phyloP scores from a whole-genome alignment of 1,140 invertebrate genomes.

The Eumaeus atala region DNA sequence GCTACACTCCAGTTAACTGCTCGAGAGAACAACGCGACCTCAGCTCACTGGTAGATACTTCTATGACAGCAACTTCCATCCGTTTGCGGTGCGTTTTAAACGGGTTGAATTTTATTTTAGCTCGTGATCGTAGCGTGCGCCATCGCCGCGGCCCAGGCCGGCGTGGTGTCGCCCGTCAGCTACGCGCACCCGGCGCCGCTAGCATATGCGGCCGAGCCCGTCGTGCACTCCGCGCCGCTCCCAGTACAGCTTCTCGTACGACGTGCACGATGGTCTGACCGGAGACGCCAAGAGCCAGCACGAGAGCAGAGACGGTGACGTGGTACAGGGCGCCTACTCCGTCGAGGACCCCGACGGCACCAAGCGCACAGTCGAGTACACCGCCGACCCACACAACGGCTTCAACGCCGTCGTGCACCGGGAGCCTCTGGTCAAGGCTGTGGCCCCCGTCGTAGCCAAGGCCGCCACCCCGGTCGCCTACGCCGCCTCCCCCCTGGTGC shows the following conservation, averaged over 20 bases:
- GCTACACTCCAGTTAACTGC: too few species aligned
- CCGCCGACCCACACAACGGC: slow-evolving; percentile 73
- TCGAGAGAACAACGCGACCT: too few species aligned
- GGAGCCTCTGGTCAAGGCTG: slow-evolving; percentile 42
- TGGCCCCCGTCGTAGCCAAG: slow-evolving; percentile 38
- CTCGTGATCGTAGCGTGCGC: slow-evolving; percentile 47
- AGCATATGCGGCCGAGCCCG: slow-evolving; percentile 38
- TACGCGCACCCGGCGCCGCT: slow-evolving; percentile 36
- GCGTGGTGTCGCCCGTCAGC: slow-evolving; percentile 35
- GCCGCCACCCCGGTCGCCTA: slow-evolving; percentile 40
- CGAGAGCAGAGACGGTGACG: slow-evolving; percentile 77
- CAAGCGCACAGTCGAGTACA: slow-evolving; percentile 80
- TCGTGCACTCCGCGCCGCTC: slow-evolving; percentile 55
- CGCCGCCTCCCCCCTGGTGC: slow-evolving; percentile 33
- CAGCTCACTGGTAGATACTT: too few species aligned
- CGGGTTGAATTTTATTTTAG: slow-evolving; percentile 30
- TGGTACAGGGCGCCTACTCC: slow-evolving; percentile 78
- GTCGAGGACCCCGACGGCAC: slow-evolving; percentile 80
- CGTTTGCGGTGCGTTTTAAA: too few species aligned
- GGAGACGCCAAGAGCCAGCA: slow-evolving; percentile 81
- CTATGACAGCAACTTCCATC: too few species aligned
- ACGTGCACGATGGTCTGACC: slow-evolving; percentile 78
- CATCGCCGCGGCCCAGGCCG: slow-evolving; percentile 37
- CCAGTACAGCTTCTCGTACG: slow-evolving; percentile 79
- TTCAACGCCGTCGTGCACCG: slow-evolving; percentile 74